Evolutionary conservation across 1,140 invertebrate genomes (phyloP), one percentile per base, ranked within the genome.

Genomic region (Luehdorfia chinensis): DNA sequence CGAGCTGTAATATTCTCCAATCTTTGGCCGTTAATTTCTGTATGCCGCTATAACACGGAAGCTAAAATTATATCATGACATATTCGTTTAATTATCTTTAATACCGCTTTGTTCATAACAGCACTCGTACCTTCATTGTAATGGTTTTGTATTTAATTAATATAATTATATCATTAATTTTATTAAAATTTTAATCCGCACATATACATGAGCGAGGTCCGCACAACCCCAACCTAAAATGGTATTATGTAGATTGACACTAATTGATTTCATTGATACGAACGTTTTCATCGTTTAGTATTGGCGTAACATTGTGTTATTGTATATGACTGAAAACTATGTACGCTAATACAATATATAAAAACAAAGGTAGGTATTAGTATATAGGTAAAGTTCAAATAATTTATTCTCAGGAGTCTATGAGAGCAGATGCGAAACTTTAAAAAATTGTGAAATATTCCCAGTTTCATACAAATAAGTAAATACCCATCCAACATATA

Each of bases 71-170:
- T 28, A 7, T 4, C n/a, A 9, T 31, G 16, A 19, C 9, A 27
- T 3, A 39, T 39, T 23, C 19, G n/a, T 12, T 33, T 23, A 25
- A 39, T 39, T 25, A 39, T 39, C 36, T 8, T 39, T 39, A 39
- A 25, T 23, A 19, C 13, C 12, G 14, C 11, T 7, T 4, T 39
- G 36, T 39, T 25, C 12, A 39, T 39, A 14, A 15, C 36, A 7
- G n/a, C n/a, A n/a, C 15, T 9, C 36, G 19, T 5, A 39, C 21
- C 21, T 39, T 21, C 14, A 39, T 14, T 39, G 21, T 25, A 8
- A 33, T 14, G 15, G 6, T 21, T 21, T 21, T 28, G 25, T 9
- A 28, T 21, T 3, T 3, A 3, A n/a, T 28, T n/a, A 11, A 31
- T 31, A 9, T 11, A 31, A n/a, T n/a, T 11, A 27, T 27, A 31